Evolutionary conservation across 2,888 invertebrate species (phyloP), one percentile per base, ranked within the genome.

Genomic region (Lypha dubia): DNA sequence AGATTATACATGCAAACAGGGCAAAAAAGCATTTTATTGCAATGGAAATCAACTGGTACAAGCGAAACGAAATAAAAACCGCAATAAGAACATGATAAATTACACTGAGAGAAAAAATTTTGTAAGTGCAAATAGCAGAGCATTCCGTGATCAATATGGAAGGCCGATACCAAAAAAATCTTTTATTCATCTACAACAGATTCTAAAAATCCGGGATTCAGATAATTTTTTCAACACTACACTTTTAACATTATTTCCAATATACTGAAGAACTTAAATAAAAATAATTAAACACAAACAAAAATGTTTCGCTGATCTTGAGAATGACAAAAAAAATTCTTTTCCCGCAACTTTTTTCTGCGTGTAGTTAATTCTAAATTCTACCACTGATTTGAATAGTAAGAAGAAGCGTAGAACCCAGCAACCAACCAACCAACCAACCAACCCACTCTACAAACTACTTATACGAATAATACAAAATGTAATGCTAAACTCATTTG

Each of bases 401-500:
- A 41, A 24, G 35, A 41, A 28, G 38, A 17, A 35, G 6, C 38
- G 3, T 0, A n/a, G n/a, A 17, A 5, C 38, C 8, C 63, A 3
- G 11, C 46, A n/a, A 38, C 28, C n/a, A n/a, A n/a, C n/a, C n/a
- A n/a, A n/a, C n/a, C n/a, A n/a, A n/a, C n/a, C n/a, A n/a, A n/a
- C n/a, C n/a, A n/a, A n/a, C n/a, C n/a, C n/a, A n/a, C n/a, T n/a
- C n/a, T n/a, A n/a, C n/a, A n/a, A 44, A n/a, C 58, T 32, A 46
- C 32, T 60, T 46, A 9, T 35, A 44, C 46, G 51, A 73, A 68
- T 32, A 74, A 74, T 81, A 79, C 46, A 77, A 62, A 77, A 62
- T 80, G 49, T 81, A 74, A 84, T 81, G 74, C 24, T 49, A 81
- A 81, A 77, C 77, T 84, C 74, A 81, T 84, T 84, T 84, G 77